phyloP scores from a whole-genome alignment of 1,140 invertebrate species.

The Leptinotarsa undecemlineata region DNA sequence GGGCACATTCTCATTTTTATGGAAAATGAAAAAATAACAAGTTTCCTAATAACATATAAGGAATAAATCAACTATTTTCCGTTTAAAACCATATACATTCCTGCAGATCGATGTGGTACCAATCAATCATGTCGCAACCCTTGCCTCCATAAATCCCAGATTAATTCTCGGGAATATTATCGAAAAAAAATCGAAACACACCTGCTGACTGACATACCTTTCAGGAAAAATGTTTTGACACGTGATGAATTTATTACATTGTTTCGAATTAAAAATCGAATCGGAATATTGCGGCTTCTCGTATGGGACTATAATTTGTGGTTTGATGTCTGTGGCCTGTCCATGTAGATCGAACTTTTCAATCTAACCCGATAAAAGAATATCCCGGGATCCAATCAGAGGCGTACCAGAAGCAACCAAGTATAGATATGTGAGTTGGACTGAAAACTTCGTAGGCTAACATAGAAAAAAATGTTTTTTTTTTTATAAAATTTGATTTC shows the following conservation, averaged over 20 bases:
- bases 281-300: conserved; percentile 12
- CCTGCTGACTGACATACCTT: background rate
- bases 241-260: conserved; percentile 26
- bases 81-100: too few relatives aligned
- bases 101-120: too few relatives aligned
- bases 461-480: too few relatives aligned
- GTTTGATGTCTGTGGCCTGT: conserved; percentile 24
- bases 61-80: too few relatives aligned
- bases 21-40: too few relatives aligned
- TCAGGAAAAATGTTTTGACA: conserved; percentile 20
- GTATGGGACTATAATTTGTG: conserved; percentile 25
- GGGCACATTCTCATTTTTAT: too few relatives aligned
- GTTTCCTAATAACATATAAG: too few relatives aligned
- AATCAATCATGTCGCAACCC: background rate
- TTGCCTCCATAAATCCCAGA: background rate
- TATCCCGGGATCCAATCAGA: conserved; percentile 3
- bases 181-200: background rate
- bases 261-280: conserved; percentile 27
- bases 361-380: conserved; percentile 23
- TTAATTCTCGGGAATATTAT: background rate
- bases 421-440: too few relatives aligned
- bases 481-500: too few relatives aligned
- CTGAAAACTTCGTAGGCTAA: too few relatives aligned
- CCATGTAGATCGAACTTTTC: conserved; percentile 28
- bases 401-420: background rate